These are phyloP conservation scores for Mesorhabditis spiculigera DNA, from an alignment of 2,888 invertebrate species.

Conservation along the genomic window DNA sequence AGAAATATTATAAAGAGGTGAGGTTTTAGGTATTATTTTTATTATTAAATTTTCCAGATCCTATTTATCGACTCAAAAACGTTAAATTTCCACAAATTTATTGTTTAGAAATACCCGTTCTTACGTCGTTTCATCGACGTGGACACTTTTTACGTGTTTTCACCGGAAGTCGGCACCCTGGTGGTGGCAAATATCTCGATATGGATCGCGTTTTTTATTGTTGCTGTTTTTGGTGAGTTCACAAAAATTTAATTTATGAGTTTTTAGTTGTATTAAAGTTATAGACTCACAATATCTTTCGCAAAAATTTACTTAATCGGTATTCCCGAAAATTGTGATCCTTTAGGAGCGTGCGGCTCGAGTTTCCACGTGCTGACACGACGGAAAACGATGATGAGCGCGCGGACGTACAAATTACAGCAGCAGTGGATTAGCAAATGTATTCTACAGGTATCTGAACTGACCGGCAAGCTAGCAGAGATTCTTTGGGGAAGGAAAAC, in stretches of 20 bases:
- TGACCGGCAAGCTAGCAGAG: too few relatives aligned
- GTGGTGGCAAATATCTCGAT: not conserved
- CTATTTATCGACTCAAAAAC: too few relatives aligned
- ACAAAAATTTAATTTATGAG: not conserved
- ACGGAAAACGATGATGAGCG: not conserved
- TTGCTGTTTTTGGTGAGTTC: not conserved
- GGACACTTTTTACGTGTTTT: not conserved
- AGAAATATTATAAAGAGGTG: not conserved
- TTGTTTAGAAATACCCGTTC: not conserved
- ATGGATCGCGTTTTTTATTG: not conserved
- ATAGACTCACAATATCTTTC: too few relatives aligned
- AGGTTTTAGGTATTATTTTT: not conserved
- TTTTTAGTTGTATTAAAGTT: not conserved
- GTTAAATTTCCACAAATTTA: too few relatives aligned
- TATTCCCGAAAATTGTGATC: too few relatives aligned
- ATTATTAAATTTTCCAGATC: too few relatives aligned
- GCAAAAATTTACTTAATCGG: too few relatives aligned
- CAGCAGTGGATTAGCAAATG: not conserved
- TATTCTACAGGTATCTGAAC: not conserved
- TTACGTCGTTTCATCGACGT: not conserved
- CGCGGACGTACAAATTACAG: constrained; percentile 4
- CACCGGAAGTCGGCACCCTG: not conserved
- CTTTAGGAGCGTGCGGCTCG: not conserved
- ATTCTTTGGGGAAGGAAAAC: too few relatives aligned
- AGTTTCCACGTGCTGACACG: not conserved